Evolutionary conservation across 2,113 vertebrate genomes (phyloP).

Genomic region (Elachura formosa): DNA sequence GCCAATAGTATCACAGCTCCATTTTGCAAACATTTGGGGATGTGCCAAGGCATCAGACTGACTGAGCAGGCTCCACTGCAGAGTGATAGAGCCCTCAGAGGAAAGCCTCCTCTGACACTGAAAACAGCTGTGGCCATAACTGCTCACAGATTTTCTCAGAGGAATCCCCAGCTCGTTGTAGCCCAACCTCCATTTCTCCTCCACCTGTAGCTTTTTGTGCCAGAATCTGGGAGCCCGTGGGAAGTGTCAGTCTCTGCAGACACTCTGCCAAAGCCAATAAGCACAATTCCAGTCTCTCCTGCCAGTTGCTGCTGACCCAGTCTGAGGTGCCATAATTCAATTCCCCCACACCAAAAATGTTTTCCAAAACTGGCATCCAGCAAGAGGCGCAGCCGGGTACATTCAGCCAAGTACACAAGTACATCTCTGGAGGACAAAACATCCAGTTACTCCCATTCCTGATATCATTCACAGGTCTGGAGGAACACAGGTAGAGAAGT

Average conservation of each 20-base stretch:
- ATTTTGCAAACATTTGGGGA: background rate
- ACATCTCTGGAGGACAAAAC: background rate
- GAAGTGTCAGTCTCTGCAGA: background rate
- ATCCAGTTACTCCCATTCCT: background rate
- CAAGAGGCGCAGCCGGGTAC: background rate
- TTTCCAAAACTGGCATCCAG: background rate
- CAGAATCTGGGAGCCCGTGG: background rate
- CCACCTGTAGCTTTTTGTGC: background rate
- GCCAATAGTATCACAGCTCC: background rate
- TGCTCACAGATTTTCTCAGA: background rate
- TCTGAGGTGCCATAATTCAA: background rate
- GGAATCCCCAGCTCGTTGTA: background rate
- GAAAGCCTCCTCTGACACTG: background rate
- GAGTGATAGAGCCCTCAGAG: background rate
- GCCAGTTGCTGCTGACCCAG: background rate
- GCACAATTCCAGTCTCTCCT: constrained; percentile 6
- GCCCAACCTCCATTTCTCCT: background rate
- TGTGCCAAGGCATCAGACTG: background rate
- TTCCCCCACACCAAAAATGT: background rate
- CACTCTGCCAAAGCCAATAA: constrained; percentile 2
- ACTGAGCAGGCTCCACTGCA: background rate
- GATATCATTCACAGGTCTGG: background rate
- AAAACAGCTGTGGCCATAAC: background rate
- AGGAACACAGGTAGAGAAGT: background rate
- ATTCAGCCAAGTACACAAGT: background rate